Conservation (phyloP, 2,888 invertebrate species). For the Eretmocerus hayati region DNA sequence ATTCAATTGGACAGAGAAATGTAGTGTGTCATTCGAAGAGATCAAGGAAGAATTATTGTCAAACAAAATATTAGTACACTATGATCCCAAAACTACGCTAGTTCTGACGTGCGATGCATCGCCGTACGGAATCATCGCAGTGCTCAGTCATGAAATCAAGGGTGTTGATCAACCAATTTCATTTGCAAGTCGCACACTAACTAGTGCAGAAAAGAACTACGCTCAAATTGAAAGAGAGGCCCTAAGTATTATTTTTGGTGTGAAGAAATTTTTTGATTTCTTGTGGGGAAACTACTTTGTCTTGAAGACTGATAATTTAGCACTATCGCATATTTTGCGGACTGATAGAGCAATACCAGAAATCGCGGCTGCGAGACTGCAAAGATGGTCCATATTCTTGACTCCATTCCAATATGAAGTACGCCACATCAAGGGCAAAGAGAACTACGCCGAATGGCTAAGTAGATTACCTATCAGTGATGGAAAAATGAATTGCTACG, state of each 20-base stretch:
- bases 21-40: constrained; percentile 11
- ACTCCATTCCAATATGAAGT: constrained; percentile 7
- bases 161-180: constrained; percentile 33
- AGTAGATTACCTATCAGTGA: constrained; percentile 14
- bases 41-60: constrained; percentile 12
- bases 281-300: constrained; percentile 33
- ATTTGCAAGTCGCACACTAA: neutral
- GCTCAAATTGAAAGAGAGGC: neutral
- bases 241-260: neutral
- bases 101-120: constrained; percentile 23
- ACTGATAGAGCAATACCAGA: constrained; percentile 20
- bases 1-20: constrained; percentile 18
- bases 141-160: constrained; percentile 30
- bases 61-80: constrained; percentile 11
- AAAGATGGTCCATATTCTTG: constrained; percentile 13
- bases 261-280: neutral
- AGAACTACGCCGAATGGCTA: constrained; percentile 13
- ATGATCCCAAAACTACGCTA: constrained; percentile 11
- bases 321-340: constrained; percentile 25
- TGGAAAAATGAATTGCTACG: too few species aligned
- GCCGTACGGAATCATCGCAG: constrained; percentile 30
- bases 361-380: constrained; percentile 10
- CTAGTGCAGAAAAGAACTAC: neutral
- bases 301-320: constrained; percentile 25
- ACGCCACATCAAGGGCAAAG: constrained; percentile 8